These are phyloP conservation scores for Ctenopoma kingsleyae DNA, from an alignment of 2,797 vertebrate genomes.

Conservation along the genomic window DNA sequence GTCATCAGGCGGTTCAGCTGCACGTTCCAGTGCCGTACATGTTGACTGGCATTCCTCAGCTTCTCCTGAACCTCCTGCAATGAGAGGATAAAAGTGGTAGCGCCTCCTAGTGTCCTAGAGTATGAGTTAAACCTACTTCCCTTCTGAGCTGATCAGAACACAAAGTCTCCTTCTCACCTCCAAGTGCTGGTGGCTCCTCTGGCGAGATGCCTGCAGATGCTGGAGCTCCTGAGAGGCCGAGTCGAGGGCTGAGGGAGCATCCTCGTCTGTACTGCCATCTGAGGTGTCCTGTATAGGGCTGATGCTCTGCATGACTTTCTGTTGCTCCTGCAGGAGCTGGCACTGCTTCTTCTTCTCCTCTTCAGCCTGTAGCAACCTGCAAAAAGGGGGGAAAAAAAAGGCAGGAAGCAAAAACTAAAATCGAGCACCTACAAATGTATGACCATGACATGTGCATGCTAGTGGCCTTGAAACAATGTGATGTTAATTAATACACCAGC, in stretches of 20 bases:
- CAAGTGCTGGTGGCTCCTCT: conserved; percentile 76
- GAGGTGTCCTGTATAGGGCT: conserved; percentile 40
- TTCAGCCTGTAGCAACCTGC: conserved; percentile 81
- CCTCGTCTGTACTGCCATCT: neutral
- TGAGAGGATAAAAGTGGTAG: neutral
- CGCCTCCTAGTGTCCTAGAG: neutral
- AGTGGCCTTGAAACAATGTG: neutral
- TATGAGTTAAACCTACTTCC: neutral
- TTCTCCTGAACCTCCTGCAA: conserved; percentile 82
- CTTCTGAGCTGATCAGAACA: neutral
- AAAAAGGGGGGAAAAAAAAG: neutral
- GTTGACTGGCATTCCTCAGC: conserved; percentile 79
- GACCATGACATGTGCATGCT: neutral
- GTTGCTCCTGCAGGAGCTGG: conserved; percentile 76
- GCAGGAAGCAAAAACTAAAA: neutral
- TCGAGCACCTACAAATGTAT: neutral
- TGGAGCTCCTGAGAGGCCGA: conserved; percentile 80
- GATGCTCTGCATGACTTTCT: conserved; percentile 54
- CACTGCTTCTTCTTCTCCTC: conserved; percentile 82
- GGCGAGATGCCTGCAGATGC: conserved; percentile 69
- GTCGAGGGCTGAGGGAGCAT: conserved; percentile 69
- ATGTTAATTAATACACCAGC: neutral
- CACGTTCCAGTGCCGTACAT: conserved; percentile 85
- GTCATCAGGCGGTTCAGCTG: conserved; percentile 86
- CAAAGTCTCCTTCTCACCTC: conserved; percentile 59